phyloP scores from a whole-genome alignment of 2,888 invertebrate genomes.

The Drosophila robusta region DNA sequence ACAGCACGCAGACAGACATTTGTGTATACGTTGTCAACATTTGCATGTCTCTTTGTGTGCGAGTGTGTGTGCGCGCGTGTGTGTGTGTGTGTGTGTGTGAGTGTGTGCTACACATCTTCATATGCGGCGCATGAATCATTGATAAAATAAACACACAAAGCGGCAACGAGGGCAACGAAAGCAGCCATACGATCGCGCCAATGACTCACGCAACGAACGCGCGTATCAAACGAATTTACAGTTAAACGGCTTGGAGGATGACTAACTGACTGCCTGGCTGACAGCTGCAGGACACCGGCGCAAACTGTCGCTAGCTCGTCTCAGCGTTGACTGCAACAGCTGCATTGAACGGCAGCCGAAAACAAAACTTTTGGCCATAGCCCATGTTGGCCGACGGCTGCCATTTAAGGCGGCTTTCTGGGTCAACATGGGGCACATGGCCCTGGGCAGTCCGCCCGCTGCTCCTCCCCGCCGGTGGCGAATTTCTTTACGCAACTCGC shows the following conservation, averaged over 20 bases:
- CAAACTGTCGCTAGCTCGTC: constrained; percentile 36
- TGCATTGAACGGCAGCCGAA: constrained; percentile 19
- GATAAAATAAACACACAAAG: constrained; percentile 68
- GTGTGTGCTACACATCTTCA: constrained; percentile 60
- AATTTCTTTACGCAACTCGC: constrained; percentile 51
- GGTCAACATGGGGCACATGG: constrained; percentile 35
- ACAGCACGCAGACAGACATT: constrained; percentile 5
- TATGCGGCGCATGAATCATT: constrained; percentile 73
- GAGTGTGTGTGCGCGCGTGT: constrained; percentile 73
- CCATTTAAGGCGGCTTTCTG: constrained; percentile 40
- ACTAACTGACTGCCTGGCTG: not conserved
- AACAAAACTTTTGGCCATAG: constrained; percentile 26
- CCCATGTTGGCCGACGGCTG: constrained; percentile 29
- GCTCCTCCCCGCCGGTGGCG: not conserved
- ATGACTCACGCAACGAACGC: constrained; percentile 59
- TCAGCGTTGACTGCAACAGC: constrained; percentile 39
- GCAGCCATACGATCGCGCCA: constrained; percentile 74
- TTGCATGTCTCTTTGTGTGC: constrained; percentile 49
- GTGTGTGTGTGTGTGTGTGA: constrained; percentile 23
- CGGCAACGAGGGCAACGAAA: constrained; percentile 43
- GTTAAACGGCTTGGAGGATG: constrained; percentile 19
- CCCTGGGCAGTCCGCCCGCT: constrained; percentile 11
- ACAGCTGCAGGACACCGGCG: constrained; percentile 20
- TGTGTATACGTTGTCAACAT: constrained; percentile 52
- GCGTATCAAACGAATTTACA: constrained; percentile 33